Percentiles rank a stretch among this genome's conserved stretches.
Evolutionary conservation across 2,113 vertebrate species (phyloP).

Genomic region (Australoheros scitulus): DNA sequence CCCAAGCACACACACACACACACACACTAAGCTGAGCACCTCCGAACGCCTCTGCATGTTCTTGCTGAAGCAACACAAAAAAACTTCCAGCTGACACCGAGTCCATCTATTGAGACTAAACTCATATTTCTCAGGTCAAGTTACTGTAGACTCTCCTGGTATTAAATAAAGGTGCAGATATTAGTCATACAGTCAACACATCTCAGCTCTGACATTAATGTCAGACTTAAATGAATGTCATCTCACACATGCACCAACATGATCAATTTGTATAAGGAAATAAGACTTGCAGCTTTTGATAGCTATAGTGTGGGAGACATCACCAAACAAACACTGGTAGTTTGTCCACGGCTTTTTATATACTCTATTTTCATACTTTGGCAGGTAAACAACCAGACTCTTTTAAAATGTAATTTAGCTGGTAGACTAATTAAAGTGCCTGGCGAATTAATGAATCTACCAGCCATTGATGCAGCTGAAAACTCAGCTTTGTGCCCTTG

Average conservation of each 20-base stretch:
- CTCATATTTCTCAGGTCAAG: background rate
- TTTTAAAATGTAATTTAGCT: background rate
- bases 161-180: background rate
- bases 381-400: constrained; percentile 9
- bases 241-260: background rate
- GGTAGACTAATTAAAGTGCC: constrained; percentile 6
- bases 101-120: background rate
- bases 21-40: background rate
- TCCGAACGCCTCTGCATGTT: background rate
- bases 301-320: background rate
- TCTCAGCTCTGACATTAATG: background rate
- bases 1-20: background rate
- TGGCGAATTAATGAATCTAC: background rate
- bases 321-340: background rate
- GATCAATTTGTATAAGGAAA: background rate
- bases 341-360: background rate
- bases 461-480: background rate
- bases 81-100: background rate
- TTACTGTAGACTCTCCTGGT: background rate
- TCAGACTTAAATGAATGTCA: background rate
- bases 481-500: background rate
- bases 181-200: background rate
- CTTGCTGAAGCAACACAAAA: background rate
- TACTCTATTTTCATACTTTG: background rate
- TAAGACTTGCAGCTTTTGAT: background rate